Conservation (phyloP, 2,797 vertebrate genomes). For the Stomatorhinus walkeri region DNA sequence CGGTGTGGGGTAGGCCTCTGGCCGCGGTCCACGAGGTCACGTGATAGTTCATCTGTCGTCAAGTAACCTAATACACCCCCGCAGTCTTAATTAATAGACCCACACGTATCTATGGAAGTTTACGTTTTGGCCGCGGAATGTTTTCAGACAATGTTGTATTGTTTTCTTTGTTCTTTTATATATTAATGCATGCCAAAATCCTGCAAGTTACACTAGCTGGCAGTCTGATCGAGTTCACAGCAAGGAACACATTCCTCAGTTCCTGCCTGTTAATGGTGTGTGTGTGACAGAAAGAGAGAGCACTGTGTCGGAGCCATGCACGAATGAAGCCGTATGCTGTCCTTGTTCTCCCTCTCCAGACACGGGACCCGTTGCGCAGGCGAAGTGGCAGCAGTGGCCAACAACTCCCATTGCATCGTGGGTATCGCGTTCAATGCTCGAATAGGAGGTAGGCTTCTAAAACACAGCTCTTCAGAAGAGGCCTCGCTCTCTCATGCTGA, state of each 20-base stretch:
- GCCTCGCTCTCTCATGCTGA: not conserved
- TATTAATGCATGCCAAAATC: not conserved
- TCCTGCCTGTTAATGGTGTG: not conserved
- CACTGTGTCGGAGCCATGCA: not conserved
- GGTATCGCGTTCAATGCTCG: slow-evolving; percentile 73
- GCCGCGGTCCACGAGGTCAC: not conserved
- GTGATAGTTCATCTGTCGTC: not conserved
- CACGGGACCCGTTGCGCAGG: slow-evolving; percentile 85
- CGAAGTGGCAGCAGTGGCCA: slow-evolving; percentile 71
- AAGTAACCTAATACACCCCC: not conserved
- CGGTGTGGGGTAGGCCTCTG: not conserved
- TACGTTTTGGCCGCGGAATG: not conserved
- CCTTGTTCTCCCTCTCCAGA: slow-evolving; percentile 45
- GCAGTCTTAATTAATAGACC: not conserved
- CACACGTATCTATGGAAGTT: not conserved
- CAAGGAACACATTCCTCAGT: not conserved
- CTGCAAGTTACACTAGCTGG: not conserved
- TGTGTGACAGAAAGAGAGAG: not conserved
- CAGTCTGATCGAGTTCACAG: not conserved
- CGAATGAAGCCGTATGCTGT: not conserved
- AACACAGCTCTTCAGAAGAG: slow-evolving; percentile 11
- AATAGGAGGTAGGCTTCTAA: slow-evolving; percentile 67
- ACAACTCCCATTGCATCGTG: slow-evolving; percentile 69
- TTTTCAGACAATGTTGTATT: not conserved
- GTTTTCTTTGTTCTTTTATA: not conserved